Conservation (phyloP, 2,113 vertebrate genomes). For the Rhipidura dahli region DNA sequence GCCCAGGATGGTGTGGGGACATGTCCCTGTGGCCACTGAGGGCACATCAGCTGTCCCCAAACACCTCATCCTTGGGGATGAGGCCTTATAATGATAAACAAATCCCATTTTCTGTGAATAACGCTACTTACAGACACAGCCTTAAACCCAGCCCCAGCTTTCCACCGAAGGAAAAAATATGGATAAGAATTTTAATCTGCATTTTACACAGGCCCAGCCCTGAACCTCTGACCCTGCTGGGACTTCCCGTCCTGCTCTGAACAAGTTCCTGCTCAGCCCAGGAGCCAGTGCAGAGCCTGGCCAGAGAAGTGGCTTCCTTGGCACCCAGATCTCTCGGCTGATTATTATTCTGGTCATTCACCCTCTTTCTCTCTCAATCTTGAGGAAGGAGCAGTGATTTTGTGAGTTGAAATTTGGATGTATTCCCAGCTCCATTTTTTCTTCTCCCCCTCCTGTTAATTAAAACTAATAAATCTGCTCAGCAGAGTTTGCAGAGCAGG, state of each 20-base stretch:
- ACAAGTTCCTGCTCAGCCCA: neutral
- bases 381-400: constrained; percentile 68
- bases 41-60: neutral
- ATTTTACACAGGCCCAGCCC: neutral
- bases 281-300: neutral
- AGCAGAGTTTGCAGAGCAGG: constrained; percentile 52
- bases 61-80: neutral
- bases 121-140: neutral
- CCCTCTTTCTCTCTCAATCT: constrained; percentile 58
- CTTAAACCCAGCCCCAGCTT: neutral
- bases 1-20: neutral
- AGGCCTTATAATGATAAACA: neutral
- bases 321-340: constrained; percentile 42
- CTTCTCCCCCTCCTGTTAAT: constrained; percentile 56
- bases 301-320: constrained; percentile 36
- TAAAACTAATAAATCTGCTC: constrained; percentile 80
- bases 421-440: constrained; percentile 70
- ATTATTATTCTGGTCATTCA: constrained; percentile 70
- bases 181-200: neutral
- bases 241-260: neutral
- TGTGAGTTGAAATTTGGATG: constrained; percentile 72
- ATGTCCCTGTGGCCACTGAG: neutral
- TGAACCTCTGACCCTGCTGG: neutral
- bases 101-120: neutral
- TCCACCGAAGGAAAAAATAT: neutral